Percentiles rank a stretch among this genome's conserved stretches.
Evolutionary conservation across 2,113 vertebrate genomes (phyloP).

Genomic region (Notarius quadriscutis): DNA sequence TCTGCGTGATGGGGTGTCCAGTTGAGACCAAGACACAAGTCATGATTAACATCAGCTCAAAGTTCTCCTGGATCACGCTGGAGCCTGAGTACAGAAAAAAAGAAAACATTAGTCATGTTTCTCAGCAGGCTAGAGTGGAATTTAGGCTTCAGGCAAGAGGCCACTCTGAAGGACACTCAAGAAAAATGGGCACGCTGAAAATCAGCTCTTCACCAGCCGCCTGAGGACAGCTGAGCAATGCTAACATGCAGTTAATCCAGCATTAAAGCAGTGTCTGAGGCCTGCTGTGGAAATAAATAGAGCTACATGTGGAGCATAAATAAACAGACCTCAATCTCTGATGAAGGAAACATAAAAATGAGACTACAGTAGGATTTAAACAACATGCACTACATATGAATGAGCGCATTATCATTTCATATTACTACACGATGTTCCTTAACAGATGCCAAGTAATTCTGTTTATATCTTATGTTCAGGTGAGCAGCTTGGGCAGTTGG

Average conservation of each 20-base stretch:
- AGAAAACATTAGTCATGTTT: slow-evolving; percentile 38
- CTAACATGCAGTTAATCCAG: background rate
- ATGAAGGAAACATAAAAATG: background rate
- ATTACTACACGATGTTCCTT: no score
- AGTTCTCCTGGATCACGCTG: slow-evolving; percentile 50
- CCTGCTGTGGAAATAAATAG: background rate
- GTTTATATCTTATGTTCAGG: no score
- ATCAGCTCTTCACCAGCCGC: background rate
- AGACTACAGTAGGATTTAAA: no score
- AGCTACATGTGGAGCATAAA: no score
- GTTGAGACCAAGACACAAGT: slow-evolving; percentile 13
- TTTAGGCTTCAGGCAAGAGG: slow-evolving; percentile 16
- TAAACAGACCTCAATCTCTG: no score
- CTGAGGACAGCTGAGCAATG: background rate
- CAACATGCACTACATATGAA: background rate
- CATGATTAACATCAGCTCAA: slow-evolving; percentile 54
- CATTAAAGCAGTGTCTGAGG: background rate
- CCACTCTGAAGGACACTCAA: slow-evolving; percentile 27
- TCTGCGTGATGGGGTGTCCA: slow-evolving; percentile 23
- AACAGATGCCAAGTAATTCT: background rate
- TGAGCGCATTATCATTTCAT: background rate
- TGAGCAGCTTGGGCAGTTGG: no score
- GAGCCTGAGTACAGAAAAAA: slow-evolving; percentile 41
- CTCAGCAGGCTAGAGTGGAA: slow-evolving; percentile 13
- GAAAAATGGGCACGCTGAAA: background rate